Percentiles rank a stretch among this genome's conserved stretches.
phyloP scores from a whole-genome alignment of 1,140 invertebrate genomes.

The Cotesia typhae region DNA sequence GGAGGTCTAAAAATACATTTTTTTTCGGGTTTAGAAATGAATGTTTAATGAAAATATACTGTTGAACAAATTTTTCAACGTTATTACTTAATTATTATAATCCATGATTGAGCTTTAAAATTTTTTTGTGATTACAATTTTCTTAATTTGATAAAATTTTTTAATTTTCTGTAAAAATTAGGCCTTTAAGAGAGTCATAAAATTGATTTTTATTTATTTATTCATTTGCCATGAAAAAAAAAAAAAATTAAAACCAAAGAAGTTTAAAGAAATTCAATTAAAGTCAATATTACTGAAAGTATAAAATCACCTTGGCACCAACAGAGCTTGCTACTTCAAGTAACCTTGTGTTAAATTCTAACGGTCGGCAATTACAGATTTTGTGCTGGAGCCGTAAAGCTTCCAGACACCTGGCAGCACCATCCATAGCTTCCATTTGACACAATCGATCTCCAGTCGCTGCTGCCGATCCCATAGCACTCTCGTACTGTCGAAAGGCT shows the following conservation, averaged over 20 bases:
- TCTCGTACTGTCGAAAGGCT: slow-evolving; percentile 81
- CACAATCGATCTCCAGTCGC: slow-evolving; percentile 80
- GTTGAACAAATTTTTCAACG: background rate
- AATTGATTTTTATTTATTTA: no score
- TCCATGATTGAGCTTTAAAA: background rate
- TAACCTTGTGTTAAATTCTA: slow-evolving; percentile 83
- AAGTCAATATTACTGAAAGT: no score
- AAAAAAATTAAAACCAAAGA: background rate
- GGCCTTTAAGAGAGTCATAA: no score
- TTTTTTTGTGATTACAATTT: no score
- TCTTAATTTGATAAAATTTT: no score
- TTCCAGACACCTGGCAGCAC: slow-evolving; percentile 80
- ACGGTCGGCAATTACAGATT: slow-evolving; percentile 83
- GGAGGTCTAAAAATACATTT: no score
- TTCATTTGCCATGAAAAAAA: no score
- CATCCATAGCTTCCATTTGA: slow-evolving; percentile 89
- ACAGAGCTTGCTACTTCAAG: slow-evolving; percentile 82
- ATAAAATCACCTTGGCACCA: slow-evolving; percentile 74
- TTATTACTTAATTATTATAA: no score
- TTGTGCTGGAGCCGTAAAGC: slow-evolving; percentile 79
- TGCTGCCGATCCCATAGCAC: slow-evolving; percentile 82
- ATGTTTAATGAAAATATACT: background rate
- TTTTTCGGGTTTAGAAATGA: background rate
- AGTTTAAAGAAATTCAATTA: background rate
- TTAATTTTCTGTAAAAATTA: no score